Base-by-base conservation (phyloP, 2,888 invertebrate species). In the Camponotus fellah region DNA sequence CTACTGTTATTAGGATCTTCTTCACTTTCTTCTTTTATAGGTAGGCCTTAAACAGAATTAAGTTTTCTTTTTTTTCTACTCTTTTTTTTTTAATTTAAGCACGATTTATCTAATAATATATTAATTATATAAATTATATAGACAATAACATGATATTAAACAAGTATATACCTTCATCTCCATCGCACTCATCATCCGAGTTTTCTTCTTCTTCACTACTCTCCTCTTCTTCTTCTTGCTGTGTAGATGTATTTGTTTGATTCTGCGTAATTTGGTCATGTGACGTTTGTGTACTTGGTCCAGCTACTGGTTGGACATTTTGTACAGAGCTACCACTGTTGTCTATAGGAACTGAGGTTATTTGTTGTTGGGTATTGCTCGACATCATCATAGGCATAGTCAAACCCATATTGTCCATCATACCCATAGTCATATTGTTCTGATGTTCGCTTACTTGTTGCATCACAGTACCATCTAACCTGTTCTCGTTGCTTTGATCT, bases 271-370 rank as follows among this genome's bases (percentile, higher is more conserved):
- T 91, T 91, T 94, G 94, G 82, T 93, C 92, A 72, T 92, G 93
- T 53, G 91, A 66, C 14, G 91, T 83, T 88, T 93, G 93, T 68
- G 92, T 90, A 88, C 94, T 95, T 66, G 94, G 91, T 53, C 94
- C 94, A 76, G 94, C 92, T 65, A 94, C 91, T 80, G 92, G 90
- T 89, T 94, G 94, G 82, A 94, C 92, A 77, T 91, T 92, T 89
- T 94, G 94, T 81, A 92, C 92, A 68, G 91, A 85, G 88, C 90
- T 93, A 68, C 91, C 92, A 79, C 91, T 91, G 58, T 93, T 91
- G 80, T 94, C 93, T 92, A 95, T 94, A 92, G 95, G 94, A 92
- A 94, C 94, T 93, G 94, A 92, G 88, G 94, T 92, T 88, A 94
- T 92, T 91, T 93, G 93, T 91, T 93, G 94, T 79, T 93, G 94